phyloP scores from a whole-genome alignment of 1,140 invertebrate genomes.

The Brachionus rotundiformis region DNA sequence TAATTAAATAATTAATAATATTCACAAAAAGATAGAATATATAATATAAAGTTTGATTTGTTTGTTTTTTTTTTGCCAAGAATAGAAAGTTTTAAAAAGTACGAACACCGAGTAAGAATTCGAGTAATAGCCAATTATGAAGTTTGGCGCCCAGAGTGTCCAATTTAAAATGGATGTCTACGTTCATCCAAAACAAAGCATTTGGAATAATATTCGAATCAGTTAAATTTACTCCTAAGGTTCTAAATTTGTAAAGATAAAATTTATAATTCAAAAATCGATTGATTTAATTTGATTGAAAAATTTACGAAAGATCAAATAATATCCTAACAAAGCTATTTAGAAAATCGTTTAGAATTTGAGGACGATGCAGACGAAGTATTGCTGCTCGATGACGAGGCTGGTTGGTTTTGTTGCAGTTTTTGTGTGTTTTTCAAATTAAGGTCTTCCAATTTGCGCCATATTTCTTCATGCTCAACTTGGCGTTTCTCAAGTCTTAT shows the following conservation, averaged over 20 bases:
- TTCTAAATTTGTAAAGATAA: neutral
- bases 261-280: conserved; percentile 8
- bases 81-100: neutral
- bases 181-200: neutral
- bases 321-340: conserved; percentile 22
- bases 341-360: conserved; percentile 20
- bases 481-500: conserved; percentile 29
- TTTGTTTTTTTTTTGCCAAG: neutral
- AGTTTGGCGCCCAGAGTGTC: neutral
- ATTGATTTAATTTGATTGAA: conserved; percentile 33
- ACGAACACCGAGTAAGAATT: conserved; percentile 35
- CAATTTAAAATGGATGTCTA: neutral
- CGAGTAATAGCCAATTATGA: neutral
- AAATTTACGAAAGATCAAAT: neutral
- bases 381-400: neutral
- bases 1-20: conserved; percentile 46
- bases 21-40: conserved; percentile 17
- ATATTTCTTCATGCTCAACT: conserved; percentile 44
- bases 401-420: neutral
- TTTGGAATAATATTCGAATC: conserved; percentile 5
- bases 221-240: neutral
- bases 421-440: conserved; percentile 16
- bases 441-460: conserved; percentile 39
- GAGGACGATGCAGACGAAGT: conserved; percentile 26
- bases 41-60: neutral